Base-by-base conservation (phyloP, 2,113 vertebrate species). In the Cinclus cinclus region DNA sequence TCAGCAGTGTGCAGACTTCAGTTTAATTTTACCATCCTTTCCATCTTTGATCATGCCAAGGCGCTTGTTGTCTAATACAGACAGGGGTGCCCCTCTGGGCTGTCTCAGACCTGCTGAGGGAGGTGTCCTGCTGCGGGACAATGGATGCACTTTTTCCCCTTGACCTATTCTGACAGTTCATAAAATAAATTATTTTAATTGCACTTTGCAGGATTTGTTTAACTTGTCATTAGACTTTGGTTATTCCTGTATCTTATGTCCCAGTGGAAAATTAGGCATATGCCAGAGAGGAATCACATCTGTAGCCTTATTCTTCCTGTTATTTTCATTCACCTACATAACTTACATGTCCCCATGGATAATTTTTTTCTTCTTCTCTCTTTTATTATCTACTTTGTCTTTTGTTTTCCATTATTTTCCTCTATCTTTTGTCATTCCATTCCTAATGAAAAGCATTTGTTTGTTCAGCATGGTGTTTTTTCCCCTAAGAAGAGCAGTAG, bases 11-110 rank as follows among this genome's bases (percentile, higher is more conserved):
- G 42, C 71, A 75, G 87, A 23, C 17, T 50, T 84, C 2, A 11
- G 9, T n/a, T 56, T 37, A 10, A 24, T 69, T 60, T 58, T 59
- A 6, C 30, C 15, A 9, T 55, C 73, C 13, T 24, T 42, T 62
- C 13, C 18, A 10, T 49, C 41, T 76, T 11, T 19, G 42, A 63
- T 13, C 18, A 13, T 47, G 58, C 49, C 62, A n/a, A 17, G 75
- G 15, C 2, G 1, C 8, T 8, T 3, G 0, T 16, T 94, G 37
- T 60, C 13, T 20, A 0, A 28, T 14, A 6, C 18, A 22, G 55
- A 13, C 33, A 44, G 75, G 22, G n/a, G 3, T 79, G 35, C 2
- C 23, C 22, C 39, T 67, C 67, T 4, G 8, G 31, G 39, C 58
- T 0, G 0, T 19, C 69, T 52, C 82, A 60, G 23, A 35, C 30